Evolutionary conservation across 2,797 vertebrate genomes (phyloP).

Genomic region (Falco cherrug): DNA sequence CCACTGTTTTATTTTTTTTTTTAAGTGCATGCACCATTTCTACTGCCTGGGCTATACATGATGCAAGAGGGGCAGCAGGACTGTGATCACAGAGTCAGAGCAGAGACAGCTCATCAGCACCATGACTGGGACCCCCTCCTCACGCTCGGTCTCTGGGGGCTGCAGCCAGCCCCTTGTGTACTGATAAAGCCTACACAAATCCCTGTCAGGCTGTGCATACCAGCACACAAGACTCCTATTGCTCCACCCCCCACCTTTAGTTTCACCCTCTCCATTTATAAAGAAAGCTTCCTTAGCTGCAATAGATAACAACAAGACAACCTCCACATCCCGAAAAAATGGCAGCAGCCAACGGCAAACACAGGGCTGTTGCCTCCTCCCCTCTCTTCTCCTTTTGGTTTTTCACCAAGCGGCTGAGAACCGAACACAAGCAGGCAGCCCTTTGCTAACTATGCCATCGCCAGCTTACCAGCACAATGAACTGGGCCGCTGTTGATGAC

Average conservation of each 20-base stretch:
- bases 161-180: neutral
- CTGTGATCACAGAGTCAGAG: neutral
- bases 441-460: neutral
- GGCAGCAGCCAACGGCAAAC: neutral
- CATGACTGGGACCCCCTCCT: neutral
- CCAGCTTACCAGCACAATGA: neutral
- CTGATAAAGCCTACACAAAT: neutral
- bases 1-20: neutral
- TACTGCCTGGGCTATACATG: neutral
- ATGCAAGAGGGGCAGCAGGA: neutral
- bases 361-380: neutral
- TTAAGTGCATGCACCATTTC: neutral
- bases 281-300: neutral
- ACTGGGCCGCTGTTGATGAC: neutral
- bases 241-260: neutral
- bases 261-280: neutral
- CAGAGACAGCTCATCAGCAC: neutral
- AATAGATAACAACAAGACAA: neutral
- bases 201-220: rapidly evolving
- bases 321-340: neutral
- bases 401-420: neutral
- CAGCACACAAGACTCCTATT: neutral
- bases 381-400: neutral
- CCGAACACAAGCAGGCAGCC: neutral
- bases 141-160: neutral